A percentile compares a stretch with the other conserved stretches of the same genome.
These are phyloP conservation scores for Eudorcas thomsonii DNA, from an alignment of 2,113 vertebrate genomes.

Conservation along the genomic window DNA sequence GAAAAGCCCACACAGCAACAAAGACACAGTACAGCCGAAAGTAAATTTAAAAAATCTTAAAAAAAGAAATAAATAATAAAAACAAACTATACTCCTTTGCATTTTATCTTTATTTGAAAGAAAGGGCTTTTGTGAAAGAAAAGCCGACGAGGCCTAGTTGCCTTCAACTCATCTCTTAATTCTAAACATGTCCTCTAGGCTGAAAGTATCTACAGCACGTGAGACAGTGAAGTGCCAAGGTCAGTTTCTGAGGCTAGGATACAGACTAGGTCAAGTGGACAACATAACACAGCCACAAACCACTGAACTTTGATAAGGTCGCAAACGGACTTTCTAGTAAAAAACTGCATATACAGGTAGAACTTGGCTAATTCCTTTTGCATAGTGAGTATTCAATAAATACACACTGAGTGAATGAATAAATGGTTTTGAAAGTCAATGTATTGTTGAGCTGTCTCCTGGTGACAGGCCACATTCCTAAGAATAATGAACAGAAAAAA, in stretches of 20 bases:
- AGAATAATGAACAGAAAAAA: neutral
- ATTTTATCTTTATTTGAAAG: slow-evolving; percentile 54
- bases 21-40: neutral
- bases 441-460: neutral
- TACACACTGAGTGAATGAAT: neutral
- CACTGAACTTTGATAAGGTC: neutral
- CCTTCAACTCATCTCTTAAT: neutral
- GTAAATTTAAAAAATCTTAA: neutral
- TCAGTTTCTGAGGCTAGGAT: neutral
- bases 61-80: slow-evolving; percentile 24
- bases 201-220: neutral
- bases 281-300: neutral
- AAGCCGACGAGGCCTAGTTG: neutral
- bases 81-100: neutral
- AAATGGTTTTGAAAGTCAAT: neutral
- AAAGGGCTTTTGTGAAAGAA: slow-evolving; percentile 30
- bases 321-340: neutral
- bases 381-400: neutral
- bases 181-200: neutral
- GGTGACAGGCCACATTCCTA: neutral
- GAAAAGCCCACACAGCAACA: neutral
- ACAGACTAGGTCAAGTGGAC: neutral
- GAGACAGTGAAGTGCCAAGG: neutral
- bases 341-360: neutral
- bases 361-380: neutral